Evolutionary conservation across 2,888 invertebrate genomes (phyloP).

Genomic region (Trichacis sp.): DNA sequence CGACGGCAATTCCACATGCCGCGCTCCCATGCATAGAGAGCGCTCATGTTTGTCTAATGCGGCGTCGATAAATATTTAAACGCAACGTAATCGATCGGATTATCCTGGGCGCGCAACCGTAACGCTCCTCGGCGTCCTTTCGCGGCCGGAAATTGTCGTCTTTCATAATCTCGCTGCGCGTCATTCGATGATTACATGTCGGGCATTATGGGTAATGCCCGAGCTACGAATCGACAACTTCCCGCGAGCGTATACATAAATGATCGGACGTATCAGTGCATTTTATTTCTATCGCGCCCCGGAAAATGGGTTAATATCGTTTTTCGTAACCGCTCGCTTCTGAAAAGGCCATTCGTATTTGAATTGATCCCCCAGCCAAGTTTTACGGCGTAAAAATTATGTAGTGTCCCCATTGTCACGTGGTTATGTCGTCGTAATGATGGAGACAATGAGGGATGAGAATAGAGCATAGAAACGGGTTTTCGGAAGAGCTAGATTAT

Average conservation of each 20-base stretch:
- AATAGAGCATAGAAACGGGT: too few species aligned
- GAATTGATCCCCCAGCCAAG: too few species aligned
- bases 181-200: constrained; percentile 47
- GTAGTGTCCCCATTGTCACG: too few species aligned
- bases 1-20: constrained; percentile 62
- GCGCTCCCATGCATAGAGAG: constrained; percentile 65
- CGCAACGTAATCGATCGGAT: constrained; percentile 66
- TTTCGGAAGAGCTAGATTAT: too few species aligned
- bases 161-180: constrained; percentile 59
- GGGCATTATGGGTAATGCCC: constrained; percentile 19
- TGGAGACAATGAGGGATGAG: too few species aligned
- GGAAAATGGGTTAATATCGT: constrained; percentile 33
- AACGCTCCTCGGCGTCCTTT: constrained; percentile 51
- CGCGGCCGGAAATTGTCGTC: constrained; percentile 54
- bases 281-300: constrained; percentile 34
- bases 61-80: constrained; percentile 66
- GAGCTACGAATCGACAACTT: constrained; percentile 16
- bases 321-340: constrained; percentile 27
- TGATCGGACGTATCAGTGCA: constrained; percentile 33
- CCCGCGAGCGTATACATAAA: constrained; percentile 33
- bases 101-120: constrained; percentile 52
- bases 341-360: constrained; percentile 33
- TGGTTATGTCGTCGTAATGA: too few species aligned
- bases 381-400: too few species aligned
- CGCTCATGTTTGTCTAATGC: constrained; percentile 67